Evolutionary conservation across 2,113 vertebrate genomes (phyloP).

Genomic region (Fulica atra): DNA sequence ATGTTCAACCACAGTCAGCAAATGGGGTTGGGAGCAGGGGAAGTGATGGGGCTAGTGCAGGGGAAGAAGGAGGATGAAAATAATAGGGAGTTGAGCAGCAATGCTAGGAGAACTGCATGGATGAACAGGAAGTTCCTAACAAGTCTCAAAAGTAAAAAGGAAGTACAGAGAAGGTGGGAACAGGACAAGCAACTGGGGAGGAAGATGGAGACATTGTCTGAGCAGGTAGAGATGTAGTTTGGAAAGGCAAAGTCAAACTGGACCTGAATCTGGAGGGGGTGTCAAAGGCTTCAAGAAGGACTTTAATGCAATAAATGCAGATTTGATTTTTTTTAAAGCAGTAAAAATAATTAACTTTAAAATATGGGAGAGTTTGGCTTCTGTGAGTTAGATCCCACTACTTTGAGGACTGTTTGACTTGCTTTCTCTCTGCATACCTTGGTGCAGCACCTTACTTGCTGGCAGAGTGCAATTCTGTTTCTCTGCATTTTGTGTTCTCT

Average conservation of each 20-base stretch:
- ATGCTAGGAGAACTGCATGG: not conserved
- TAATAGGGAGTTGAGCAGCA: not conserved
- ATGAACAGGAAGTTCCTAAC: not conserved
- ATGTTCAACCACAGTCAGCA: not conserved
- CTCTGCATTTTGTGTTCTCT: not conserved
- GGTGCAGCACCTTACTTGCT: not conserved
- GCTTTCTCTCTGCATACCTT: not conserved
- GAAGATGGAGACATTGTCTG: not conserved
- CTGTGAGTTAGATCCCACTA: not conserved
- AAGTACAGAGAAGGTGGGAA: not conserved
- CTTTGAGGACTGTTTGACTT: not conserved
- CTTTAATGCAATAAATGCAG: not conserved
- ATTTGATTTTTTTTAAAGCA: not conserved
- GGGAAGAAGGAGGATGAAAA: not conserved
- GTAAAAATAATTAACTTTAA: not conserved
- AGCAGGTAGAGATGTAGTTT: not conserved
- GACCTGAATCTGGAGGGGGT: not conserved
- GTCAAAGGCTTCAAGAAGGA: not conserved
- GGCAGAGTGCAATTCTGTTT: not conserved
- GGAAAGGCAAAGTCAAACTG: not conserved
- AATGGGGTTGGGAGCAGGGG: not conserved
- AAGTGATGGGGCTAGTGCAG: not conserved
- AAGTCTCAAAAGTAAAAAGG: not conserved
- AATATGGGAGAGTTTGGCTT: not conserved
- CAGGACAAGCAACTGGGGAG: rapidly evolving